Base-by-base conservation (phyloP, 1,140 invertebrate species). In the Pectinophora gossypiella region DNA sequence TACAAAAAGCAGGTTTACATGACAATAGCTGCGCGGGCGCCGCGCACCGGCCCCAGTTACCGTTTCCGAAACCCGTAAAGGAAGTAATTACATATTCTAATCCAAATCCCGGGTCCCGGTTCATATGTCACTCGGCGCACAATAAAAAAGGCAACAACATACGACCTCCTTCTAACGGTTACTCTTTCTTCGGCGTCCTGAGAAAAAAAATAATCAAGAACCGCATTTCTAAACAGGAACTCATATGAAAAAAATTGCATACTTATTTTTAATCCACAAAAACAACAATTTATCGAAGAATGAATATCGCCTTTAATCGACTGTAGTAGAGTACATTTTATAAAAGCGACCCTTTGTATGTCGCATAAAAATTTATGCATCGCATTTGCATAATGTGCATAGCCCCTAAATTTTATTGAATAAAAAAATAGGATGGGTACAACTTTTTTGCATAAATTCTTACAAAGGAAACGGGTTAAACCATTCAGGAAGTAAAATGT, bases 331-430 rank as follows among this genome's bases (percentile, higher is more conserved):
- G 36, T 20, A 36, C 15, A 44, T 40, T 67, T 62, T 65, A 23
- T 32, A 48, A 59, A 19, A 60, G 12, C 61, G 44, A 21, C 12
- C 19, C 43, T 48, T 23, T 40, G 60, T 58, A 59, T 64, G 58
- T 61, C 66, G 70, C 60, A 75, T 76, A 69, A 65, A 87, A 89
- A 85, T 86, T 85, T 88, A 88, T 89, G 86, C 86, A 72, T 40
- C 77, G 80, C 83, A 89, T 89, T 89, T 88, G 85, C 86, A 89
- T 89, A 89, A 88, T 87, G 75, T 88, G 85, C 83, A 87, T 86
- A 67, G 77, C 77, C 83, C 87, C 84, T 84, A 85, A 85, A 84
- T 79, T 84, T 81, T 82, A 87, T 88, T 88, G 75, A 87, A 85
- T 80, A 83, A 87, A 88, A 87, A 88, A 88, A 88, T 87, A 88